phyloP scores from a whole-genome alignment of 2,888 invertebrate species.

The Baronia brevicornis region DNA sequence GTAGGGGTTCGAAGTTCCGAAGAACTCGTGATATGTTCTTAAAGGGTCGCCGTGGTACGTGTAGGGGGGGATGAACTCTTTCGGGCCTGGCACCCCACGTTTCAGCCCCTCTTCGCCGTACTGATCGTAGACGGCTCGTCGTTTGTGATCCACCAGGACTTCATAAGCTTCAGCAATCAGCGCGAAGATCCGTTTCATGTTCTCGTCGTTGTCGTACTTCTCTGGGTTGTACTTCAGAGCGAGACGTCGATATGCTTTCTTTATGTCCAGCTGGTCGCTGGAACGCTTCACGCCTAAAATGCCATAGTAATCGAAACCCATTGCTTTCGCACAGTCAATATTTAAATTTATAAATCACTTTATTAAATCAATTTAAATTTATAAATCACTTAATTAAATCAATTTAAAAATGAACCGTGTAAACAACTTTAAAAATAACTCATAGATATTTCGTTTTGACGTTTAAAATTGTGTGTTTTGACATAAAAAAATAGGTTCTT shows the following conservation, averaged over 20 bases:
- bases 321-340: constrained; percentile 29
- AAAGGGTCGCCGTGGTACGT: constrained; percentile 87
- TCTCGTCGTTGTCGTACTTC: constrained; percentile 60
- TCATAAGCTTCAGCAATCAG: constrained; percentile 87
- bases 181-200: constrained; percentile 71
- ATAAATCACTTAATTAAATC: too few species aligned
- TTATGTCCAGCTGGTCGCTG: constrained; percentile 81
- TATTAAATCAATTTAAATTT: too few species aligned
- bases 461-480: too few species aligned
- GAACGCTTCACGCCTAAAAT: constrained; percentile 80
- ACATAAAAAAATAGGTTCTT: too few species aligned
- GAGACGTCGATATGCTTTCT: constrained; percentile 78
- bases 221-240: constrained; percentile 78
- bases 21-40: constrained; percentile 85
- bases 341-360: too few species aligned
- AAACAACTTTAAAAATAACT: too few species aligned
- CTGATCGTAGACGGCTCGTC: constrained; percentile 88
- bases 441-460: too few species aligned
- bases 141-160: constrained; percentile 80
- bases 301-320: constrained; percentile 87
- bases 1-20: constrained; percentile 89
- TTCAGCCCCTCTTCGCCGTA: constrained; percentile 93
- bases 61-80: constrained; percentile 81
- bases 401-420: too few species aligned
- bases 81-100: constrained; percentile 82